Conservation (phyloP, 2,888 invertebrate genomes). For the Acanthosepion lycidas region DNA sequence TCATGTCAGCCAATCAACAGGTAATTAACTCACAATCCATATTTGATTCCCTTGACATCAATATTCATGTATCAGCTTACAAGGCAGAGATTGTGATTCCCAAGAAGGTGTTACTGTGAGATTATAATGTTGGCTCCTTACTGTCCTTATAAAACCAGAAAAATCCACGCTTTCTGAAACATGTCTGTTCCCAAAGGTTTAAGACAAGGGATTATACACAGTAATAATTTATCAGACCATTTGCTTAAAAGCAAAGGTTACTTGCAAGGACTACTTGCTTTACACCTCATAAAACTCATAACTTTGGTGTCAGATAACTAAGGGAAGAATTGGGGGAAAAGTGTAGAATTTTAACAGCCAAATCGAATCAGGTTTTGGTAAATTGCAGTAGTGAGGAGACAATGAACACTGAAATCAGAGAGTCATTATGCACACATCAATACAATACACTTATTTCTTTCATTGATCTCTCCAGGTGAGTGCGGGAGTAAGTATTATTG, state of each 20-base stretch:
- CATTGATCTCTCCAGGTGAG: too few relatives aligned
- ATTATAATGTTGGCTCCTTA: too few relatives aligned
- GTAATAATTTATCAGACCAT: background rate
- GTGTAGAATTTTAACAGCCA: background rate
- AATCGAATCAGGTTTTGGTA: conserved; percentile 4
- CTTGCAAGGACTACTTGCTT: background rate
- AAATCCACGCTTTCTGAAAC: background rate
- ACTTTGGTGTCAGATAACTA: background rate
- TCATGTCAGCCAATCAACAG: background rate
- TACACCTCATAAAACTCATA: background rate
- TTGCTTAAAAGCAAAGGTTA: conserved; percentile 33
- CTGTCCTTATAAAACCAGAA: background rate
- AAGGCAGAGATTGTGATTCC: background rate
- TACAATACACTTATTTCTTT: too few relatives aligned
- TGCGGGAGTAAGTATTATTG: too few relatives aligned
- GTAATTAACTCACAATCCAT: background rate
- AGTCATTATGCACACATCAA: too few relatives aligned
- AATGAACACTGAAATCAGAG: background rate
- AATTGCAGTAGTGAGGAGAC: background rate
- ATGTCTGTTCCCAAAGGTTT: background rate
- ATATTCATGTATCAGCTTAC: background rate
- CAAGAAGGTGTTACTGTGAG: too few relatives aligned
- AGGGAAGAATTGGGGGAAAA: background rate
- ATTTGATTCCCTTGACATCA: background rate
- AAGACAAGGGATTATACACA: background rate